A percentile compares a stretch with the other conserved stretches of the same genome.
Conservation (phyloP, 2,113 vertebrate genomes). For the Clinocottus analis region DNA sequence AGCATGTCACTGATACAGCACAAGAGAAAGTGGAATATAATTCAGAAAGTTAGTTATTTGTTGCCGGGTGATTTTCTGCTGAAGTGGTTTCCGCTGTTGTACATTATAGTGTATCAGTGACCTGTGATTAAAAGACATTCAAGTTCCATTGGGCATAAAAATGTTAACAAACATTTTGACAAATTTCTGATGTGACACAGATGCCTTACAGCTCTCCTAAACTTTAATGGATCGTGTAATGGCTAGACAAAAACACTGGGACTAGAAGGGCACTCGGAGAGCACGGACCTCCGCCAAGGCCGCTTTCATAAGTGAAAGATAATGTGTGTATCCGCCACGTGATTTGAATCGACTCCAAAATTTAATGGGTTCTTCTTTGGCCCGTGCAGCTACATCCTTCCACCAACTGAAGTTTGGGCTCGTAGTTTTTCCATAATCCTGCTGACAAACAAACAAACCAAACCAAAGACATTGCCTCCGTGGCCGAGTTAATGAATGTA, state of each 20-base stretch:
- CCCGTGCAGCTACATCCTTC: background rate
- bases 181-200: constrained; percentile 2
- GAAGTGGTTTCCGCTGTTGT: background rate
- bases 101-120: background rate
- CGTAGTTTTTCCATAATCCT: background rate
- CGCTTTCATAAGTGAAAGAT: background rate
- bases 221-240: constrained; percentile 1
- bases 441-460: background rate
- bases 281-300: background rate
- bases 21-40: background rate
- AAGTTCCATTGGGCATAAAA: background rate
- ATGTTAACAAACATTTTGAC: background rate
- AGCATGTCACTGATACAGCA: background rate
- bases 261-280: background rate
- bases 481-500: background rate
- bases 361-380: background rate
- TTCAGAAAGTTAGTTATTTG: constrained; percentile 5
- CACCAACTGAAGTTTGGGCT: background rate
- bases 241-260: background rate
- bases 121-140: background rate
- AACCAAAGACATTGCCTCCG: background rate
- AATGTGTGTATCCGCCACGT: background rate
- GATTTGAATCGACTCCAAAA: background rate
- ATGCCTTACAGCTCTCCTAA: background rate
- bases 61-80: constrained; percentile 5